Conservation (phyloP, 2,113 vertebrate species). For the Pyxicephalus adspersus region DNA sequence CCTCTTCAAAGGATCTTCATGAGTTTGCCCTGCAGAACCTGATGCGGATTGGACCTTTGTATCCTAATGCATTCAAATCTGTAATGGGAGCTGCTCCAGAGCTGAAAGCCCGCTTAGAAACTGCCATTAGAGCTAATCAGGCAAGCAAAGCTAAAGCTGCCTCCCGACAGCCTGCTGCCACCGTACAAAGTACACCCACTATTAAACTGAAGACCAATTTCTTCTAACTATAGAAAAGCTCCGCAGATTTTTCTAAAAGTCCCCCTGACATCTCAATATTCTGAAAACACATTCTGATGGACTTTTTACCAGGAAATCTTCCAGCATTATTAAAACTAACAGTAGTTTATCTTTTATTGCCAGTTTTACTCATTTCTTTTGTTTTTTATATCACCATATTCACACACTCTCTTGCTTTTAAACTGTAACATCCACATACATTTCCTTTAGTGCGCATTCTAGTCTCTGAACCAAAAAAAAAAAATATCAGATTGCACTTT, state of each 20-base stretch:
- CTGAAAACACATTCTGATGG: not conserved
- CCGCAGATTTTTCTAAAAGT: constrained; percentile 17
- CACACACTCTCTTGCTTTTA: too few relatives aligned
- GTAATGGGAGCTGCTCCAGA: constrained; percentile 97
- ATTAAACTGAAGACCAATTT: constrained; percentile 99
- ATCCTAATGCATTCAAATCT: constrained; percentile 94
- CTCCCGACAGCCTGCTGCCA: constrained; percentile 82
- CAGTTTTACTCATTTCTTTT: too few relatives aligned
- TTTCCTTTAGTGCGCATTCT: too few relatives aligned
- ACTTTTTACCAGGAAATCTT: not conserved
- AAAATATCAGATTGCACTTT: too few relatives aligned
- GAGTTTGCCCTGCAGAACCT: constrained; percentile 96
- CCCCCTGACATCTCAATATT: not conserved
- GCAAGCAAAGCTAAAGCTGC: constrained; percentile 92
- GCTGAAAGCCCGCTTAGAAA: constrained; percentile 91
- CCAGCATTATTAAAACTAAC: constrained; percentile 1
- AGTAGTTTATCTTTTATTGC: too few relatives aligned
- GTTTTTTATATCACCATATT: too few relatives aligned
- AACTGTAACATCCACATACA: too few relatives aligned
- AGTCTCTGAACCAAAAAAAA: too few relatives aligned
- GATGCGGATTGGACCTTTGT: constrained; percentile 95
- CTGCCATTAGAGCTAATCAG: constrained; percentile 91
- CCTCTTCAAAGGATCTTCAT: constrained; percentile 87
- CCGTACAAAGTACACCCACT: constrained; percentile 87
- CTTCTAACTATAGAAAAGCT: constrained; percentile 76